Conservation (phyloP, 2,797 vertebrate species). For the Pseudochromis fuscus region DNA sequence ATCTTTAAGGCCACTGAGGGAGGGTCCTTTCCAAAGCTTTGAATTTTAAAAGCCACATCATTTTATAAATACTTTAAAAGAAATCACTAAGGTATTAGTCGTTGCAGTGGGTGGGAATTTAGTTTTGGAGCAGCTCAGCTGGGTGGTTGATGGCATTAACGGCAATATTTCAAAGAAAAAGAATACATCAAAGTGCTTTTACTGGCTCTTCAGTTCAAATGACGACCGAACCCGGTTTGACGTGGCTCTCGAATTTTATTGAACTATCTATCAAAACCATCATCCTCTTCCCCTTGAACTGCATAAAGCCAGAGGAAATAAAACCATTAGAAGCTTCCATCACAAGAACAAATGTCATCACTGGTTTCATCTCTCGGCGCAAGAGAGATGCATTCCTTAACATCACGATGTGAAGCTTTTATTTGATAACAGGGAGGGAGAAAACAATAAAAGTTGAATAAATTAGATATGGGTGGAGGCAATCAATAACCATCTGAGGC, state of each 20-base stretch:
- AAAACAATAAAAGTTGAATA: slow-evolving; percentile 50
- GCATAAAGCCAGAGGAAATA: slow-evolving; percentile 53
- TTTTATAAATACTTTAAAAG: slow-evolving; percentile 48
- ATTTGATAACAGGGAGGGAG: slow-evolving; percentile 35
- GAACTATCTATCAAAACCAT: slow-evolving; percentile 63
- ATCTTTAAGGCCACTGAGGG: slow-evolving; percentile 5
- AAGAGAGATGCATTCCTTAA: slow-evolving; percentile 39
- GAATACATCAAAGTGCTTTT: slow-evolving; percentile 44
- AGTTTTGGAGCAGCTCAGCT: slow-evolving; percentile 33
- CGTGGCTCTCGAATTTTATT: slow-evolving; percentile 46
- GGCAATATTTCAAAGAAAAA: slow-evolving; percentile 53
- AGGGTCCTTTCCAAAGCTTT: slow-evolving; percentile 34
- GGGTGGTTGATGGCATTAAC: slow-evolving; percentile 52
- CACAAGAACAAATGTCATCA: slow-evolving; percentile 53
- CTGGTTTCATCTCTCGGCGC: slow-evolving; percentile 45
- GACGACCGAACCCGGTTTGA: slow-evolving; percentile 46
- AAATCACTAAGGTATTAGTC: slow-evolving; percentile 42
- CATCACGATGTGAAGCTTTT: slow-evolving; percentile 37
- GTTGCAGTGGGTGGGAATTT: slow-evolving; percentile 44
- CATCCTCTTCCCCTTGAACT: slow-evolving; percentile 39
- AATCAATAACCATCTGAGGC: slow-evolving; percentile 58
- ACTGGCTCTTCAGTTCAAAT: slow-evolving; percentile 41
- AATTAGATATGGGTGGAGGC: slow-evolving; percentile 52
- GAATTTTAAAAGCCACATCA: slow-evolving; percentile 47
- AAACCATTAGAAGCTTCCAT: slow-evolving; percentile 53